Evolutionary conservation across 2,888 invertebrate species (phyloP).

Genomic region (Callimorpha dominula): DNA sequence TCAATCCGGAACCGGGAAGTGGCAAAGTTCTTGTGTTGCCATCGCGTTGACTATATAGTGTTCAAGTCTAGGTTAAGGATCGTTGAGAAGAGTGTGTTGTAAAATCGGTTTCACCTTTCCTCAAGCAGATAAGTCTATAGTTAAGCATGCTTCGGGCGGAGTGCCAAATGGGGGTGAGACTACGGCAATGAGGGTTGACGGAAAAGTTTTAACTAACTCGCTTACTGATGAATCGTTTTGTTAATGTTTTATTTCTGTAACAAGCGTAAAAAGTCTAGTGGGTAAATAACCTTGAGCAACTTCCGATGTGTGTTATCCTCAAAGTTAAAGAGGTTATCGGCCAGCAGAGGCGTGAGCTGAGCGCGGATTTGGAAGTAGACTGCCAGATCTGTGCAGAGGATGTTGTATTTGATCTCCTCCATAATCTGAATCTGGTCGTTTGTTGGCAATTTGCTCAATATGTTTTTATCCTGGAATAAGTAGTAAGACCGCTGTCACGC

Average conservation of each 20-base stretch:
- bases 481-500: not conserved
- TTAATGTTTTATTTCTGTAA: not conserved
- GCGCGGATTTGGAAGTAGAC: slow-evolving; percentile 85
- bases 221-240: not conserved
- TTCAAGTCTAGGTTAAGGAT: no score
- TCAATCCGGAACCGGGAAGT: no score
- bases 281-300: slow-evolving; percentile 78
- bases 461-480: slow-evolving; percentile 79
- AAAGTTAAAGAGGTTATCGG: slow-evolving; percentile 83
- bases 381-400: slow-evolving; percentile 87
- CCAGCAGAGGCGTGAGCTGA: slow-evolving; percentile 82
- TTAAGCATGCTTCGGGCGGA: no score
- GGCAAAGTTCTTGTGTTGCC: no score
- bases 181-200: no score
- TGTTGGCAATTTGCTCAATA: slow-evolving; percentile 75
- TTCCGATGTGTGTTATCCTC: slow-evolving; percentile 78
- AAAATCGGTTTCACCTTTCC: no score
- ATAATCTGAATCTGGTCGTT: slow-evolving; percentile 75
- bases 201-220: not conserved
- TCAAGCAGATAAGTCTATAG: no score
- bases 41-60: no score
- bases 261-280: not conserved
- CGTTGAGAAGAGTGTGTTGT: no score
- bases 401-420: slow-evolving; percentile 85
- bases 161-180: no score